These are phyloP conservation scores for Calidris pugnax DNA, from an alignment of 2,113 vertebrate genomes.

Conservation along the genomic window DNA sequence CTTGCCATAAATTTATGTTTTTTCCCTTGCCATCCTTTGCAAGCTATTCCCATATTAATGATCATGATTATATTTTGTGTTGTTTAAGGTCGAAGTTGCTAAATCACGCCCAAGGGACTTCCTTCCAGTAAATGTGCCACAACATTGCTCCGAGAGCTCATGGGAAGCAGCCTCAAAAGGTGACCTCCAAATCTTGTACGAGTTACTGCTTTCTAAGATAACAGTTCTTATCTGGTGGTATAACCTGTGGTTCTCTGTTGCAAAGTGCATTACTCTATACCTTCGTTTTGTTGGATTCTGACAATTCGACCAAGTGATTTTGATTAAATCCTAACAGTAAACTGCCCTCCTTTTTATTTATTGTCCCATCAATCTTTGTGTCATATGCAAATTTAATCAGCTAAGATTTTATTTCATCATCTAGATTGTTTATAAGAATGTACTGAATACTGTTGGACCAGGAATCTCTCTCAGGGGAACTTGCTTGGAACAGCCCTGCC, in stretches of 20 bases:
- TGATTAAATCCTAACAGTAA: slow-evolving; percentile 34
- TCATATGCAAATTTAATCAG: slow-evolving; percentile 67
- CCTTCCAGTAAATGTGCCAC: not conserved
- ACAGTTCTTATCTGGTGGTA: not conserved
- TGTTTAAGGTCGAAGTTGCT: not conserved
- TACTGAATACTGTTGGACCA: not conserved
- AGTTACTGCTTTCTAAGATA: not conserved
- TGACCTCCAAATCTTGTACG: not conserved
- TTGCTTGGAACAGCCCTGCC: not conserved
- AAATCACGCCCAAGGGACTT: not conserved
- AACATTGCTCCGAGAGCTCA: not conserved
- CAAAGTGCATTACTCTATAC: not conserved
- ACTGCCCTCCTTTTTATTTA: slow-evolving; percentile 2
- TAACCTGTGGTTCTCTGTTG: not conserved
- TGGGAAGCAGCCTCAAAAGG: not conserved
- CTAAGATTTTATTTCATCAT: slow-evolving; percentile 54
- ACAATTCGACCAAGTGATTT: not conserved
- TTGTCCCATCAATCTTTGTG: slow-evolving; percentile 29
- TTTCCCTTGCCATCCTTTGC: not conserved
- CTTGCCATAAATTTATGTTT: not conserved
- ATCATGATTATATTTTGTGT: not conserved
- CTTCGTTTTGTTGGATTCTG: not conserved
- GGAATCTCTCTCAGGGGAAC: not conserved
- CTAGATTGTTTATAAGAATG: slow-evolving; percentile 43
- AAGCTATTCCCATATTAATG: not conserved